Percentiles rank a stretch among this genome's conserved stretches.
Conservation (phyloP, 2,113 vertebrate species). For the Bubo scandiacus region DNA sequence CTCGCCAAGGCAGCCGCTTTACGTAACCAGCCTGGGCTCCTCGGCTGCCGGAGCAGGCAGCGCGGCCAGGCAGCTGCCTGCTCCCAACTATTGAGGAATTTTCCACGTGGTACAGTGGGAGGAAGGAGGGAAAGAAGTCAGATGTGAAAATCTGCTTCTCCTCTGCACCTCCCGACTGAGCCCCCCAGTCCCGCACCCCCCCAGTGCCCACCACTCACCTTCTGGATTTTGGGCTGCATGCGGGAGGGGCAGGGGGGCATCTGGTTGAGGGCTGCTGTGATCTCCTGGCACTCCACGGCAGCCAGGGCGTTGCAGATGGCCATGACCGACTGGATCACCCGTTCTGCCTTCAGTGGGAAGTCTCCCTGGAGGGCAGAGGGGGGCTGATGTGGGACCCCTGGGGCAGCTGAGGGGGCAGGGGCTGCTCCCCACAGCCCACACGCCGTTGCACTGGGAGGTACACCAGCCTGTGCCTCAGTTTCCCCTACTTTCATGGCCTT, state of each 20-base stretch:
- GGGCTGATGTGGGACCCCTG: fast-evolving
- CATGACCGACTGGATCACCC: constrained; percentile 93
- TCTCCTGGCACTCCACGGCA: constrained; percentile 88
- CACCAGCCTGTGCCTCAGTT: not conserved
- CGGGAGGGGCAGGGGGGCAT: constrained; percentile 93
- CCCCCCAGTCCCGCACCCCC: not conserved
- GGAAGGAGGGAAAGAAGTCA: not conserved
- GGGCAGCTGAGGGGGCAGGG: fast-evolving
- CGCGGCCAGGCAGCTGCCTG: not conserved
- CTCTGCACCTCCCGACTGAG: not conserved
- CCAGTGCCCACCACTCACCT: constrained; percentile 68
- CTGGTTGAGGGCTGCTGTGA: constrained; percentile 89
- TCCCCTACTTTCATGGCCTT: not conserved
- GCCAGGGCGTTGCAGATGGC: constrained; percentile 92
- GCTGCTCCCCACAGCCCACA: not conserved
- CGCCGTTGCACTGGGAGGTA: fast-evolving
- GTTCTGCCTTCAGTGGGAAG: constrained; percentile 83
- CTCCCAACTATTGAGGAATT: not conserved
- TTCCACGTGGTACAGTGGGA: not conserved
- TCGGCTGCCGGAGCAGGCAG: not conserved
- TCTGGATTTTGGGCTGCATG: constrained; percentile 90
- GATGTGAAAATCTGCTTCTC: not conserved
- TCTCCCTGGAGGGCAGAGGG: constrained; percentile 74
- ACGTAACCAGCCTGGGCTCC: not conserved
- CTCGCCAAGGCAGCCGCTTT: not conserved